Evolutionary conservation across 2,113 vertebrate genomes (phyloP).

Genomic region (Tachysurus fulvidraco): DNA sequence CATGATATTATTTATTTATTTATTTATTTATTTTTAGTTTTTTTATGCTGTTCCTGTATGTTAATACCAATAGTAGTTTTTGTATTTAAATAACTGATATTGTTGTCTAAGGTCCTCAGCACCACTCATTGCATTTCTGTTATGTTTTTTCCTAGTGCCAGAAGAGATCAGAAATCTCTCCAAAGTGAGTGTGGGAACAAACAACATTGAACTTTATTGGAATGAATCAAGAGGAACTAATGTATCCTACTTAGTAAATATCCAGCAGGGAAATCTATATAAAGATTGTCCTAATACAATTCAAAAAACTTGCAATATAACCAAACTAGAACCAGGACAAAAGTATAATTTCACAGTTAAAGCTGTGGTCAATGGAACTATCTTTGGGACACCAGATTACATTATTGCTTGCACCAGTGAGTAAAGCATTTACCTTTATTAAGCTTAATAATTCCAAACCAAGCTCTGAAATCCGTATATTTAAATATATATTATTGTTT

Average conservation of each 20-base stretch:
- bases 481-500: background rate
- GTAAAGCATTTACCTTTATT: conserved; percentile 23
- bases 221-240: conserved; percentile 6
- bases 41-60: background rate
- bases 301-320: background rate
- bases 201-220: conserved; percentile 29
- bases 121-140: background rate
- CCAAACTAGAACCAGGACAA: conserved; percentile 29
- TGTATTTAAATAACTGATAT: background rate
- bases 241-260: conserved; percentile 20
- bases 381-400: background rate
- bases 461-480: background rate
- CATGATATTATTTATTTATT: too few relatives aligned
- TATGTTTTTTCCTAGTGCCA: conserved; percentile 46
- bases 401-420: conserved; percentile 48
- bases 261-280: background rate
- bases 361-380: conserved; percentile 42
- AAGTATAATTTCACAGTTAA: conserved; percentile 30
- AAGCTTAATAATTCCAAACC: background rate
- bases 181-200: background rate
- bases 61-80: background rate
- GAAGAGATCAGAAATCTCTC: conserved; percentile 12
- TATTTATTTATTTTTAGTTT: background rate
- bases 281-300: too few relatives aligned
- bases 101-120: background rate